A percentile compares a stretch with the other conserved stretches of the same genome.
Evolutionary conservation across 2,113 vertebrate genomes (phyloP).

Genomic region (Condylura cristata): DNA sequence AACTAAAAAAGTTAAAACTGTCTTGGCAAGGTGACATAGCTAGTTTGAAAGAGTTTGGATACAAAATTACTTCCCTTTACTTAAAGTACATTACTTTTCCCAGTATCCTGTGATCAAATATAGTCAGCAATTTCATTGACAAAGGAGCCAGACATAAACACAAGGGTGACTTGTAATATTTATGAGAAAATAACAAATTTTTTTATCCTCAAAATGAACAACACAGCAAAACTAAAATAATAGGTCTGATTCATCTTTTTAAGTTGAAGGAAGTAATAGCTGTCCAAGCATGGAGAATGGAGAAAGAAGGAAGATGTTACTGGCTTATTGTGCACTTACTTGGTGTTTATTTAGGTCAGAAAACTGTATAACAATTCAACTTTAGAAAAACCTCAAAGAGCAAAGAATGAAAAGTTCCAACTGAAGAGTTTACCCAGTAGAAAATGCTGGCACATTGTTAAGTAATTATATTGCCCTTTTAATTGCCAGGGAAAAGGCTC

Average conservation of each 20-base stretch:
- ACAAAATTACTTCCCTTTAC: neutral
- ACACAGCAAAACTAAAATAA: neutral
- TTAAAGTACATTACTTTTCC: neutral
- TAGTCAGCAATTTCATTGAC: neutral
- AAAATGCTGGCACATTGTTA: constrained; percentile 46
- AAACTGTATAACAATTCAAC: neutral
- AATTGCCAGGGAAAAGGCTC: constrained; percentile 55
- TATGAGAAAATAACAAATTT: constrained; percentile 11
- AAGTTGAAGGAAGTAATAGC: neutral
- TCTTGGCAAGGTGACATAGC: neutral
- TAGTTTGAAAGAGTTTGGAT: neutral
- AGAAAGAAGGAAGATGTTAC: neutral
- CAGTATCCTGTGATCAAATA: neutral
- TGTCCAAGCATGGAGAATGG: neutral
- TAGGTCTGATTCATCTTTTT: neutral
- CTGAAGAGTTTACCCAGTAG: neutral
- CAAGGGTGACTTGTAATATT: neutral
- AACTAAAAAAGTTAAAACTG: neutral
- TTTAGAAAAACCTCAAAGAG: neutral
- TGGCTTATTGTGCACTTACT: neutral
- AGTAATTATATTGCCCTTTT: constrained; percentile 71
- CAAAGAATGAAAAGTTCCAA: constrained; percentile 19
- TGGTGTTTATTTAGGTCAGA: constrained; percentile 24
- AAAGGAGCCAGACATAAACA: neutral
- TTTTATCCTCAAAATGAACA: too few relatives aligned